These are phyloP conservation scores for Neoitamus cyanurus DNA, from an alignment of 2,888 invertebrate species.

Conservation along the genomic window DNA sequence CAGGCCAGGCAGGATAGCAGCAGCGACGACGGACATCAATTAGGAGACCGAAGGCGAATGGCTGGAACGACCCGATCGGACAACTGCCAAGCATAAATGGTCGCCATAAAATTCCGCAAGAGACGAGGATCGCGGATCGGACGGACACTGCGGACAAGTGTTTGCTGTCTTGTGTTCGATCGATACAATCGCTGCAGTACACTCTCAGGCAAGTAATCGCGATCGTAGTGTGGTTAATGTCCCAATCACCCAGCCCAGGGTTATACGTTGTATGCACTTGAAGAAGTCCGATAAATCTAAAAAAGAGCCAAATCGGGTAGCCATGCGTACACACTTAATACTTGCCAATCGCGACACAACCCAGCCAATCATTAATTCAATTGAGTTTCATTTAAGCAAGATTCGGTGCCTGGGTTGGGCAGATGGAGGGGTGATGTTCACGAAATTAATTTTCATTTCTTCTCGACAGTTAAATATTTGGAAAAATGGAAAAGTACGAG, in stretches of 20 bases:
- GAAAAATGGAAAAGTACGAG: too few species aligned
- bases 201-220: neutral
- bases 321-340: neutral
- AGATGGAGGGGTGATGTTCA: neutral
- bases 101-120: neutral
- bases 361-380: constrained; percentile 12
- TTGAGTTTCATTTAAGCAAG: constrained; percentile 11
- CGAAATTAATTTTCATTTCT: constrained; percentile 4
- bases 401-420: neutral
- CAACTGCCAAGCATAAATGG: neutral
- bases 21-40: constrained; percentile 3
- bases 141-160: neutral
- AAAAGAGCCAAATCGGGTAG: neutral
- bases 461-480: neutral
- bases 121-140: neutral
- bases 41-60: neutral
- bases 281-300: neutral
- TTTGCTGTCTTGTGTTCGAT: neutral
- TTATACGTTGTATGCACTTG: neutral
- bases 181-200: neutral
- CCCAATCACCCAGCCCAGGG: neutral
- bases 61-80: neutral
- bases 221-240: constrained; percentile 3
- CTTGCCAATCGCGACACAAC: neutral
- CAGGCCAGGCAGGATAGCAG: neutral